phyloP scores from a whole-genome alignment of 1,140 invertebrate genomes.

The Lepidurus packardi region DNA sequence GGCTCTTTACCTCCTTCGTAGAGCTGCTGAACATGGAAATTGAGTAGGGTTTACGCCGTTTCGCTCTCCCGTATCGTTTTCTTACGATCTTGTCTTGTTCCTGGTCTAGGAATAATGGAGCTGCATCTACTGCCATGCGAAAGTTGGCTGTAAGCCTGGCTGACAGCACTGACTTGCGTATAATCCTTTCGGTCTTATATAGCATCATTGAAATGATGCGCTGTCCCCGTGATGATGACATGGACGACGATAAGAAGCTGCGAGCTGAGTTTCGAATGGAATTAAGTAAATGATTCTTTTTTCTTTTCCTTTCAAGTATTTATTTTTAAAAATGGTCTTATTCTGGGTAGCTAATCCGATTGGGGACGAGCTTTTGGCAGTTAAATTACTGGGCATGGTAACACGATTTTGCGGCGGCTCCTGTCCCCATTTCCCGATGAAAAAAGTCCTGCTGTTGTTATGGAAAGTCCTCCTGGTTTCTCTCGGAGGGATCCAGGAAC shows the following conservation, averaged over 20 bases:
- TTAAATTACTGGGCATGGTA: conserved; percentile 89
- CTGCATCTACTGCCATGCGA: conserved; percentile 66
- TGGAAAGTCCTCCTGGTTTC: conserved; percentile 92
- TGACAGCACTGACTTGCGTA: conserved; percentile 84
- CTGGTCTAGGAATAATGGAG: conserved; percentile 59
- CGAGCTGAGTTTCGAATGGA: conserved; percentile 73
- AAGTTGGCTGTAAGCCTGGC: conserved; percentile 84
- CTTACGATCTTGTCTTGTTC: conserved; percentile 32
- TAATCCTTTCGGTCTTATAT: conserved; percentile 88
- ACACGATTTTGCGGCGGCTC: conserved; percentile 89
- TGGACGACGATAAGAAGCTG: conserved; percentile 62
- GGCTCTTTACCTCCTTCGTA: conserved; percentile 80
- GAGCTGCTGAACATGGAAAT: conserved; percentile 92
- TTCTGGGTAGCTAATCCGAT: conserved; percentile 43
- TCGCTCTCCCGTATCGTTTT: not conserved
- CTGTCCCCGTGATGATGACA: conserved; percentile 54
- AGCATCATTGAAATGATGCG: conserved; percentile 85
- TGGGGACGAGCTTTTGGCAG: conserved; percentile 75
- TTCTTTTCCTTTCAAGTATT: not conserved
- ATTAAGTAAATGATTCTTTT: conserved; percentile 53
- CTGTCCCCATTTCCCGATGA: conserved; percentile 94
- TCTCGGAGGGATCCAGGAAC: conserved; percentile 76
- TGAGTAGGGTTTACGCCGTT: conserved; percentile 55
- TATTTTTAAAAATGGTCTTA: conserved; percentile 30
- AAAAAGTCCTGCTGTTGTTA: conserved; percentile 88